These are phyloP conservation scores for Mactra quadrangularis DNA, from an alignment of 1,140 invertebrate species.

Conservation along the genomic window DNA sequence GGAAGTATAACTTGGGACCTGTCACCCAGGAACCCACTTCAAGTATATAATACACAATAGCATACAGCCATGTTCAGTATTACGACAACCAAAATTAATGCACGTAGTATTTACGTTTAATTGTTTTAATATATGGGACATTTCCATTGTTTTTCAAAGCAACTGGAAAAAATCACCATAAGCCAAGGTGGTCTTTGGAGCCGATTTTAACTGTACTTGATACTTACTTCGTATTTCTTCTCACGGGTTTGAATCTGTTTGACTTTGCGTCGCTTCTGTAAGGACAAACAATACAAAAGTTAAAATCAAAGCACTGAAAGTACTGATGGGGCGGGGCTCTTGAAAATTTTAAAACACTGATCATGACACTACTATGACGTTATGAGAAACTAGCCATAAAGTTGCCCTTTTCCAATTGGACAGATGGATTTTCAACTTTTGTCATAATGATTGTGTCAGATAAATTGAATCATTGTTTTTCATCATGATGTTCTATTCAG, in stretches of 20 bases:
- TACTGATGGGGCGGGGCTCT: no score
- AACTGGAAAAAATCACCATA: background rate
- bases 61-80: background rate
- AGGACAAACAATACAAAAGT: background rate
- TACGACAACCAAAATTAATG: background rate
- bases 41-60: background rate
- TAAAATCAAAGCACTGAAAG: no score
- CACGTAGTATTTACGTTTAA: background rate
- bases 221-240: slow-evolving; percentile 47
- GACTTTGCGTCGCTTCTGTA: slow-evolving; percentile 24
- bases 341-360: no score
- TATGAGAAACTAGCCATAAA: no score
- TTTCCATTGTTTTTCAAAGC: background rate
- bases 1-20: no score
- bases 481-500: no score
- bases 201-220: background rate
- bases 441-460: no score
- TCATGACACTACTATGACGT: no score
- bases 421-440: no score
- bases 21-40: background rate
- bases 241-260: slow-evolving; percentile 38
- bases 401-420: no score
- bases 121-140: background rate
- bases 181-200: background rate
- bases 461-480: no score